Conservation (phyloP, 1,140 invertebrate genomes). For the Calliopsis andreniformis region DNA sequence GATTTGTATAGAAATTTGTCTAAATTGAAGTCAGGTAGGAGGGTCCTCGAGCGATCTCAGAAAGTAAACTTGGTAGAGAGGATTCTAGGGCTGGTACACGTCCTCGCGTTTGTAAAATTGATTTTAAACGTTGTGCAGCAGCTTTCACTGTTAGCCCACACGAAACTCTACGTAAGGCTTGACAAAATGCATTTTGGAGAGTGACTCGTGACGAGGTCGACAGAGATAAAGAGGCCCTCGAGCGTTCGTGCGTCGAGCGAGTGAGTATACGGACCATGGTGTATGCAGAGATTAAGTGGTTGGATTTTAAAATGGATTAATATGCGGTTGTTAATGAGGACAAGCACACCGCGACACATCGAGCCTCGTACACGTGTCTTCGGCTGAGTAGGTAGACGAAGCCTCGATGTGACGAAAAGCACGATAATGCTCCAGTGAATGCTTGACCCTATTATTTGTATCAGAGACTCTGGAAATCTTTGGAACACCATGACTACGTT, state of each 20-base stretch:
- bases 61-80: neutral
- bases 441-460: slow-evolving; percentile 39
- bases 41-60: no score
- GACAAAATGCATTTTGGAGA: slow-evolving; percentile 8
- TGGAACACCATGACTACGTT: no score
- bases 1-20: no score
- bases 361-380: slow-evolving; percentile 6
- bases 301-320: slow-evolving; percentile 44
- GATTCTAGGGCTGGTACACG: no score
- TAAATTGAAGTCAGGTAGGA: no score
- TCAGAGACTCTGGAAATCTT: neutral
- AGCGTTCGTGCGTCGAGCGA: slow-evolving; percentile 16
- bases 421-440: slow-evolving; percentile 28
- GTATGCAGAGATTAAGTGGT: slow-evolving; percentile 14
- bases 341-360: slow-evolving; percentile 32
- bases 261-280: neutral
- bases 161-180: neutral
- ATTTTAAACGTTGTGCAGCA: neutral
- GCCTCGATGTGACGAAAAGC: slow-evolving; percentile 25
- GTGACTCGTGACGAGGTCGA: slow-evolving; percentile 13
- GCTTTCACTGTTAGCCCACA: neutral
- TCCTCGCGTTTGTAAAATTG: neutral
- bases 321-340: slow-evolving; percentile 34
- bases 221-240: slow-evolving; percentile 36
- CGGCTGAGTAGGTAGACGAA: slow-evolving; percentile 17